A percentile compares a stretch with the other conserved stretches of the same genome.
Conservation (phyloP, 2,113 vertebrate species). For the Antigone vipio region DNA sequence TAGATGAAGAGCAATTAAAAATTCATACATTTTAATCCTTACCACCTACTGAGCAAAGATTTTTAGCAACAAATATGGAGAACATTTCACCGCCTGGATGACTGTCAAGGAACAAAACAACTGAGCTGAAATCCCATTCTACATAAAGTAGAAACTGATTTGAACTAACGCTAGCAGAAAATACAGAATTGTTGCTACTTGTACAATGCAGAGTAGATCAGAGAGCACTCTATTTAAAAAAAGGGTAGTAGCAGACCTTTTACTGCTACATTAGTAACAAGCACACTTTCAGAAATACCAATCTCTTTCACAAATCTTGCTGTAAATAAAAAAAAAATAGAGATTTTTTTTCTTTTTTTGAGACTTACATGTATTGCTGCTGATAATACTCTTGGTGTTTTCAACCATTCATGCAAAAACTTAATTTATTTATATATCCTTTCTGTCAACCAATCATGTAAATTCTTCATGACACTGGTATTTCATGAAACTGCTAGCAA, state of each 20-base stretch:
- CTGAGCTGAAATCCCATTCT: not conserved
- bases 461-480: not conserved
- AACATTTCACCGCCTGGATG: constrained; percentile 23
- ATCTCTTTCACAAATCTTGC: not conserved
- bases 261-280: not conserved
- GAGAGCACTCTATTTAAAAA: not conserved
- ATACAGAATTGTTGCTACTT: not conserved
- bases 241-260: not conserved
- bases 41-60: constrained; percentile 31
- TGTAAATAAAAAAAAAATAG: no score
- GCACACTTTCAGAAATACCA: not conserved
- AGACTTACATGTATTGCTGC: not conserved
- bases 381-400: not conserved
- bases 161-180: not conserved
- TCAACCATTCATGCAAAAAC: not conserved
- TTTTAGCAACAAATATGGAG: constrained; percentile 45
- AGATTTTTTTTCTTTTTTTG: not conserved
- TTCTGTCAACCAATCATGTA: not conserved
- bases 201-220: not conserved
- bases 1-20: constrained; percentile 58
- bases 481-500: not conserved
- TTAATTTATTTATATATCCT: not conserved
- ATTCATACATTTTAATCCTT: constrained; percentile 63
- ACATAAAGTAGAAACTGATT: not conserved
- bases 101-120: not conserved